Conservation (phyloP, 2,888 invertebrate species). For the Morinoia aosen region DNA sequence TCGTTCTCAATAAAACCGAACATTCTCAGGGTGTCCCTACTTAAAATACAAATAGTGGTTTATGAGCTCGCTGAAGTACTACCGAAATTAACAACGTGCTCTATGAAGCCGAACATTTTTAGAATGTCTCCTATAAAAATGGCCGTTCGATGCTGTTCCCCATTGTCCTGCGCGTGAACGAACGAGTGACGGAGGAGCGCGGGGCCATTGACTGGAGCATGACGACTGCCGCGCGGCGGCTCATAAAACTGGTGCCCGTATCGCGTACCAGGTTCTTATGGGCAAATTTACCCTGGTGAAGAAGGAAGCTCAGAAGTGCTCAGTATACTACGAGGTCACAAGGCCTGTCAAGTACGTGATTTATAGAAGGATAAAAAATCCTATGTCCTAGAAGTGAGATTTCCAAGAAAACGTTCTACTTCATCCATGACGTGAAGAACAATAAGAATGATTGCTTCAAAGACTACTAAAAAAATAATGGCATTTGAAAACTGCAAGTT, state of each 20-base stretch:
- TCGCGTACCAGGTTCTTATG: not conserved
- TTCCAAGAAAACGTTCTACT: no score
- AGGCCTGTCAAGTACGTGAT: not conserved
- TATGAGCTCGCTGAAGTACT: no score
- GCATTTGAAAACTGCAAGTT: not conserved
- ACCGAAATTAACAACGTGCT: no score
- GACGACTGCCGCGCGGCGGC: not conserved
- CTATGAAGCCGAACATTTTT: no score
- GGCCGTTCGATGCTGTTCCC: no score
- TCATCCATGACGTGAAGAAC: not conserved
- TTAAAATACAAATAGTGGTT: no score
- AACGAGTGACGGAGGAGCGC: no score
- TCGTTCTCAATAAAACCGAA: no score
- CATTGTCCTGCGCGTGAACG: not conserved
- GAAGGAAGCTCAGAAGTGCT: not conserved
- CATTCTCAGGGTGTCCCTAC: no score
- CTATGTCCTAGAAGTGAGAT: no score
- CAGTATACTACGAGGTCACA: not conserved
- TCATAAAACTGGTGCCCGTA: not conserved
- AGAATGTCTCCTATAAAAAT: no score
- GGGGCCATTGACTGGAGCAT: not conserved
- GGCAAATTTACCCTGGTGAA: not conserved
- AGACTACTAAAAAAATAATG: not conserved
- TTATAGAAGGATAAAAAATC: no score
- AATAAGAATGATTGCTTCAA: not conserved